Evolutionary conservation across 2,113 vertebrate genomes (phyloP), one percentile per base, ranked within the genome.

Genomic region (Origma solitaria): DNA sequence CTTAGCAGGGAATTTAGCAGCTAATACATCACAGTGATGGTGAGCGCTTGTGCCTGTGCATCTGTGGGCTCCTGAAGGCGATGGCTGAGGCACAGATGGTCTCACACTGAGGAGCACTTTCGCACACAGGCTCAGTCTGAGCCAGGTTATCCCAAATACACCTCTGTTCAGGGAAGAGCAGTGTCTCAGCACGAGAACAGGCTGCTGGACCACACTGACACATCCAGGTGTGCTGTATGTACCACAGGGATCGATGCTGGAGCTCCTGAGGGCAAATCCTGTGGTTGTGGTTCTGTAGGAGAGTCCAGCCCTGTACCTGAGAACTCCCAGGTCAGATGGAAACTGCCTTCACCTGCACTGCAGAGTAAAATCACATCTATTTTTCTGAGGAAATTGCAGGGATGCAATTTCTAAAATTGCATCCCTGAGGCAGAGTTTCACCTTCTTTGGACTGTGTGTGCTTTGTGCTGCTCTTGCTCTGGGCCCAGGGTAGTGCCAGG

Each of bases 171-270:
- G 30, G 21, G 22, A 83, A 35, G 19, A 69, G 21, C 30, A 61
- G 8, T 38, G 21, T 54, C 27, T 60, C 27, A 22, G 7, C 11
- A 42, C 22, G 5, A 30, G 28, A 60, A 35, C 14, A 22, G 33
- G 10, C 45, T 76, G 13, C 28, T 53, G 30, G 21, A 42, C 50
- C 33, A 17, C 12, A 4, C 1, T 38, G 31, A 33, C 6, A 4
- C 8, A 30, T 37, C 18, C 14, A 37, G 12, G 6, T 27, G 7
- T 57, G 10, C 61, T 44, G 21, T 17, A 11, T 3, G 0, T 19
- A 13, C 37, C 27, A 25, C 11, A 42, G 45, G 7, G 47, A 66
- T 28, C 15, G 31, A 4, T 0, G 0, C 51, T 15, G 37, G 21
- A 51, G 15, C 20, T 75, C 18, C 25, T 54, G 56, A 62, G 64